phyloP scores from a whole-genome alignment of 2,113 vertebrate genomes.

The Colaptes auratus region DNA sequence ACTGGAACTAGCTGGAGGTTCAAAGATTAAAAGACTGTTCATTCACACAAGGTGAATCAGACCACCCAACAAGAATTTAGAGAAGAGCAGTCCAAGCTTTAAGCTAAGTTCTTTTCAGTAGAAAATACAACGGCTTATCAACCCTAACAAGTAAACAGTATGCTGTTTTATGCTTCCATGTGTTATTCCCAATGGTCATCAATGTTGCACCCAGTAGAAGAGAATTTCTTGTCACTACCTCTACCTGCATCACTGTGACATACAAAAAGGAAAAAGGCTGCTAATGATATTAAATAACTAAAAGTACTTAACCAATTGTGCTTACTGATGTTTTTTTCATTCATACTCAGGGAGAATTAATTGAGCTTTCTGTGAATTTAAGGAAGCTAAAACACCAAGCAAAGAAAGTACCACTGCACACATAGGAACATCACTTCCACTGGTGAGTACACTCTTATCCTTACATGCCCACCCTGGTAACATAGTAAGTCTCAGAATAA shows the following conservation, averaged over 20 bases:
- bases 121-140: background rate
- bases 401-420: background rate
- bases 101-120: background rate
- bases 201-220: background rate
- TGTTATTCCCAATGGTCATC: background rate
- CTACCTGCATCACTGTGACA: background rate
- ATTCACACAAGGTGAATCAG: background rate
- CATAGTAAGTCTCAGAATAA: background rate
- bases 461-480: background rate
- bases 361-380: background rate
- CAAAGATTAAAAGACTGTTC: background rate
- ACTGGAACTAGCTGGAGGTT: background rate
- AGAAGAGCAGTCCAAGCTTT: background rate
- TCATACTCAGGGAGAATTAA: background rate
- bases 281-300: background rate
- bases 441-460: background rate
- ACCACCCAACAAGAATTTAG: background rate
- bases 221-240: background rate
- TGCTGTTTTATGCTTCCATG: background rate
- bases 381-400: background rate
- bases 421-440: background rate
- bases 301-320: background rate
- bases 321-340: background rate
- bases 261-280: background rate
- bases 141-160: background rate